Conservation (phyloP, 2,888 invertebrate species). For the Ernsta delagoae region DNA sequence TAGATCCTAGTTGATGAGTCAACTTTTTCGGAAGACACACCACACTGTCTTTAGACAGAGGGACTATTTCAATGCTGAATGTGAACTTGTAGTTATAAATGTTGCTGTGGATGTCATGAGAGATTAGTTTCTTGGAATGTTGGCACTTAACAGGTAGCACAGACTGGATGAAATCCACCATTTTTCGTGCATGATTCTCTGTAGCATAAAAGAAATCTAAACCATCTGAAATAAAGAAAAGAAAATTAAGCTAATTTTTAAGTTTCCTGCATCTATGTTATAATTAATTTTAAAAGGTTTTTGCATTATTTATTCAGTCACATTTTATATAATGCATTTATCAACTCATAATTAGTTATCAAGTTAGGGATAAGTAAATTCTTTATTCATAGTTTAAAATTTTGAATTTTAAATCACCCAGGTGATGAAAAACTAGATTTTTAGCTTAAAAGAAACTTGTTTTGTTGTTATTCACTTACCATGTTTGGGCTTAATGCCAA, state of each 20-base stretch:
- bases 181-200: conserved; percentile 95
- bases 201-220: conserved; percentile 97
- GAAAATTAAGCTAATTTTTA: neutral
- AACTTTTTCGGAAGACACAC: conserved; percentile 95
- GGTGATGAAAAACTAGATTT: no score
- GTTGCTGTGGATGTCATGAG: conserved; percentile 99
- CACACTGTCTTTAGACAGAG: conserved; percentile 96
- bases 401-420: no score
- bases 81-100: conserved; percentile 98
- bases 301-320: no score
- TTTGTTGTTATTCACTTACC: conserved; percentile 77
- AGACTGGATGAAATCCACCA: conserved; percentile 96
- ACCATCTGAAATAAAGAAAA: conserved; percentile 87
- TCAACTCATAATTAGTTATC: no score
- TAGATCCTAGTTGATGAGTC: conserved; percentile 94
- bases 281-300: no score
- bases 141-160: conserved; percentile 95
- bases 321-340: no score
- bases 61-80: conserved; percentile 97
- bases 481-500: conserved; percentile 94
- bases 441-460: no score
- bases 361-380: no score
- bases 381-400: no score
- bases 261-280: no score
- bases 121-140: conserved; percentile 97